Evolutionary conservation across 2,888 invertebrate genomes (phyloP), one percentile per base, ranked within the genome.

Genomic region (Pemphredon lugubris): DNA sequence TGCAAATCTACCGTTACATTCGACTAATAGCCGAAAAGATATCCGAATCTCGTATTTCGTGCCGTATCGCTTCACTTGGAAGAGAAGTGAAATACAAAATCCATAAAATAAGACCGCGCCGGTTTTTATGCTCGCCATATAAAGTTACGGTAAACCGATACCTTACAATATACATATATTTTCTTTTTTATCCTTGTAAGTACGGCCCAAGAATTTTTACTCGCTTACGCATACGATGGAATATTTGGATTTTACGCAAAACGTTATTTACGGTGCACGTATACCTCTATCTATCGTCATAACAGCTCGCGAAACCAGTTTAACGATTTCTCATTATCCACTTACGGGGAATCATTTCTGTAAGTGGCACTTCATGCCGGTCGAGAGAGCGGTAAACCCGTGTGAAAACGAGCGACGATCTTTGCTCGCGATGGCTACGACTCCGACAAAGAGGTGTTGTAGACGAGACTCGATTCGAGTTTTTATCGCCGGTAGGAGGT

Each of bases 311-410:
- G 63, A 69, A 82, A 82, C 77, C 77, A 81, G 79, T 81, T 81
- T 77, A 81, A 84, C 73, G 74, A 83, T 83, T 82, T 78, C 78
- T 79, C 79, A 80, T 84, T 83, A 80, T 79, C 81, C 76, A 83
- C 75, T 82, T 79, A 80, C 64, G 65, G 73, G 68, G 73, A 75
- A 83, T 78, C 73, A 73, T 83, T 84, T 82, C 78, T 81, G 70
- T 74, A 77, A 84, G 79, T 78, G 76, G 77, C 72, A 74, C 70
- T 73, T 77, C 20, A 14, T 30, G 42, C 11, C n/a, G 40, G 14
- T 18, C 30, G 39, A 21, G 30, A 2, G 60, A 23, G 20, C 9
- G 34, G 26, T 55, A 55, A 68, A 47, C 51, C 50, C 53, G 48
- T 30, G 45, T 20, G 67, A 64, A 54, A 61, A 60, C 54, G 58